phyloP scores from a whole-genome alignment of 2,888 invertebrate species.

The Nephrotoma flavescens region DNA sequence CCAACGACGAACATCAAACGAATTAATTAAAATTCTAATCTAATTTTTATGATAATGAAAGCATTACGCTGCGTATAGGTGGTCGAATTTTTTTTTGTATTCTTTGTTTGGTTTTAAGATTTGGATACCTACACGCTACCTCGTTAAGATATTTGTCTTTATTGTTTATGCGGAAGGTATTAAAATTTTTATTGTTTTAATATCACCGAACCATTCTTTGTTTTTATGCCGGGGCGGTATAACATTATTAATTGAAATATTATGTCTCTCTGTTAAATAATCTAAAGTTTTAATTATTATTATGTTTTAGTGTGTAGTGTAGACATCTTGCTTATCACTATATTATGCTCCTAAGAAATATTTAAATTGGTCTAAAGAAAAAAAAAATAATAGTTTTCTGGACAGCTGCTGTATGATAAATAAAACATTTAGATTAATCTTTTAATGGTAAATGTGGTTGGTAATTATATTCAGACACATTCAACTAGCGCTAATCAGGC shows the following conservation, averaged over 20 bases:
- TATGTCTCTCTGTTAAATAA: not conserved
- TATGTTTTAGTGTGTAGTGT: not conserved
- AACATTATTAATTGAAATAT: not conserved
- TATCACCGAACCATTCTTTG: not conserved
- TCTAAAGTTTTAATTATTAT: not conserved
- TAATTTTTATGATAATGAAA: not conserved
- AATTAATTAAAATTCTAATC: not conserved
- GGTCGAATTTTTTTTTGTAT: not conserved
- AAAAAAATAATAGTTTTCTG: too few relatives aligned
- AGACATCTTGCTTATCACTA: not conserved
- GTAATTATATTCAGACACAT: not conserved
- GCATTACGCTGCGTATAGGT: not conserved
- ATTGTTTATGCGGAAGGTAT: not conserved
- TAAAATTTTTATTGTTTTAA: not conserved
- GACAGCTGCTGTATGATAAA: too few relatives aligned
- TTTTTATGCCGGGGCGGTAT: not conserved
- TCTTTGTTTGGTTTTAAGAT: not conserved
- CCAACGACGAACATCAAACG: not conserved
- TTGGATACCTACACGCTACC: too few relatives aligned
- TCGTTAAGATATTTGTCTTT: not conserved
- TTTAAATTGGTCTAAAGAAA: too few relatives aligned
- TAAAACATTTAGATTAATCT: not conserved
- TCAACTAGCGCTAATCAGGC: not conserved
- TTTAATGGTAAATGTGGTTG: not conserved
- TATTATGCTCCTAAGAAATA: not conserved